These are phyloP conservation scores for Aphelinus certus DNA, from an alignment of 1,140 invertebrate species.

Conservation along the genomic window DNA sequence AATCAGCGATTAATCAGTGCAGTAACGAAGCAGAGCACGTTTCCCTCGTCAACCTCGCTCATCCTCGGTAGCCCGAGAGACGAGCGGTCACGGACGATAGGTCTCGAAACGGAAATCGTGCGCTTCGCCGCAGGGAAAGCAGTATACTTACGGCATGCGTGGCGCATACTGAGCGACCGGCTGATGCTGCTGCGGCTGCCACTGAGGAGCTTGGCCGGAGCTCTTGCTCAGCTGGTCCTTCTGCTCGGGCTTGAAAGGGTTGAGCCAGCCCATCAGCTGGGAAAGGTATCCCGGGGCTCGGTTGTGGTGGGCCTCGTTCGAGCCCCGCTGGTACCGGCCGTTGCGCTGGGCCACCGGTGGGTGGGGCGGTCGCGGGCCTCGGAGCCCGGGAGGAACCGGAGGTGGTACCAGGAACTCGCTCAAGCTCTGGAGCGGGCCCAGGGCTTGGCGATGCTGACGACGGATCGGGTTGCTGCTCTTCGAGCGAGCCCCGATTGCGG, in stretches of 20 bases:
- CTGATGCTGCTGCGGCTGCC: constrained; percentile 21
- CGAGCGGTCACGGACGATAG: too few relatives aligned
- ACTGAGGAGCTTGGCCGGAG: constrained; percentile 18
- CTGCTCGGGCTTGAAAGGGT: constrained; percentile 48
- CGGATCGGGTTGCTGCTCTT: constrained; percentile 26
- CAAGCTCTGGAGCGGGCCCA: constrained; percentile 40
- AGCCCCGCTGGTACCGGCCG: constrained; percentile 17
- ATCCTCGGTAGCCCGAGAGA: too few relatives aligned
- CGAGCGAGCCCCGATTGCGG: constrained; percentile 41
- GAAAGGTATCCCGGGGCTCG: constrained; percentile 54
- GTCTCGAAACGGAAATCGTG: too few relatives aligned
- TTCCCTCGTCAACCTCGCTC: too few relatives aligned
- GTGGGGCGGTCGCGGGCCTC: constrained; percentile 16
- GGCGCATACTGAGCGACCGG: constrained; percentile 21
- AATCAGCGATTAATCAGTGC: too few relatives aligned
- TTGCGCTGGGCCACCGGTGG: neutral
- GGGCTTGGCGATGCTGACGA: neutral
- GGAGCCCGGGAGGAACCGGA: constrained; percentile 40
- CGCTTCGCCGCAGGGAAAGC: neutral
- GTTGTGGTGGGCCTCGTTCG: constrained; percentile 35
- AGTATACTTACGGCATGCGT: constrained; percentile 20
- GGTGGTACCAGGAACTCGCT: constrained; percentile 60
- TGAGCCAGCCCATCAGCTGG: constrained; percentile 56
- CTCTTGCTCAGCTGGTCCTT: neutral
- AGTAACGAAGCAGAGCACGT: too few relatives aligned